Conservation (phyloP, 1,140 invertebrate genomes). For the Chlorops oryzae region DNA sequence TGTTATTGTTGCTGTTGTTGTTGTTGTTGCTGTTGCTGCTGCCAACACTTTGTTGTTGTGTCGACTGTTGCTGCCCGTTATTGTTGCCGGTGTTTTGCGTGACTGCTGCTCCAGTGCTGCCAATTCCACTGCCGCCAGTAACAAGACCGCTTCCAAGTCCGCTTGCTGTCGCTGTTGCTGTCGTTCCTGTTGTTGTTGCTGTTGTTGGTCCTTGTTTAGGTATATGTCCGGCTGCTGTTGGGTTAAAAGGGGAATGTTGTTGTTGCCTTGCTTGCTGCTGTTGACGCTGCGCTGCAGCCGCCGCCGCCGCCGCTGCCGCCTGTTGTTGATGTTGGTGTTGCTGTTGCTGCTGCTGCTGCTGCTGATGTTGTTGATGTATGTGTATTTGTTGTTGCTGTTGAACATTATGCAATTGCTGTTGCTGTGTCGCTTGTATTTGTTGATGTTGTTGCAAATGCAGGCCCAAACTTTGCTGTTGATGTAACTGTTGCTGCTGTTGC, state of each 20-base stretch:
- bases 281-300: conserved; percentile 6
- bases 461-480: too few species aligned
- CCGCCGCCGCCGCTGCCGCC: conserved; percentile 31
- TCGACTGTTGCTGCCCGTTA: not conserved
- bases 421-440: conserved; percentile 20
- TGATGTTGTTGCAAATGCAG: conserved; percentile 12
- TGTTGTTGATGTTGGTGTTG: conserved; percentile 37
- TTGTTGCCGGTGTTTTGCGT: not conserved
- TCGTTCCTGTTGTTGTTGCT: conserved; percentile 1
- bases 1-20: conserved; percentile 7
- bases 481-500: conserved; percentile 17
- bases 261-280: conserved; percentile 7
- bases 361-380: conserved; percentile 18
- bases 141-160: conserved; percentile 30
- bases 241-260: conserved; percentile 32
- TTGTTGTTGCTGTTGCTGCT: conserved; percentile 9
- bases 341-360: conserved; percentile 24
- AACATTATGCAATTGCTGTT: conserved; percentile 30
- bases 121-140: conserved; percentile 43
- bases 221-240: conserved; percentile 30
- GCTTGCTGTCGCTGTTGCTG: conserved; percentile 1
- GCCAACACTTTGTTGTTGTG: conserved; percentile 15
- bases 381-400: conserved; percentile 43
- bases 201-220: too few species aligned
- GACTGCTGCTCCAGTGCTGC: conserved; percentile 34